Evolutionary conservation across 1,140 invertebrate species (phyloP).

Genomic region (Drosophila fuyamai): DNA sequence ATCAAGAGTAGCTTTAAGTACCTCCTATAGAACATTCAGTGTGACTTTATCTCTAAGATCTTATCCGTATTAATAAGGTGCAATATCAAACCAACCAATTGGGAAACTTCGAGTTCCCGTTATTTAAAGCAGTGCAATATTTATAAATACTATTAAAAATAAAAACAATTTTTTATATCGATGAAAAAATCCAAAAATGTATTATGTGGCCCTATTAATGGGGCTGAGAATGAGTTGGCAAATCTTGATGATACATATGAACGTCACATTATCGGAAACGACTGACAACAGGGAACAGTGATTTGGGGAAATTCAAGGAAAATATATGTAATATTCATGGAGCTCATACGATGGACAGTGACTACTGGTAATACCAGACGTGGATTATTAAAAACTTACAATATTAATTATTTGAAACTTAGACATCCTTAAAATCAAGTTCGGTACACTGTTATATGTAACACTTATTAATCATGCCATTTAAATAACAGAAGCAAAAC

Average conservation of each 20-base stretch:
- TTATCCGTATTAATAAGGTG: conserved; percentile 47
- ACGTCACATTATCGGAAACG: not conserved
- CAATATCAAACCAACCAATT: conserved; percentile 65
- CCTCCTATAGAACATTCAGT: conserved; percentile 26
- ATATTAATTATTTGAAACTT: too few relatives aligned
- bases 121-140: conserved; percentile 70
- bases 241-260: not conserved
- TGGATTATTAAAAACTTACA: too few relatives aligned
- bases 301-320: conserved; percentile 17
- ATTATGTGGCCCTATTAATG: not conserved
- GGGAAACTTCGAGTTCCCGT: not conserved
- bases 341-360: conserved; percentile 9
- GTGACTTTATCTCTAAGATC: conserved; percentile 63
- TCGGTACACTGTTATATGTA: too few relatives aligned
- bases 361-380: not conserved
- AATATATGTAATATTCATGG: conserved; percentile 16
- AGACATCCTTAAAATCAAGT: too few relatives aligned
- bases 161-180: conserved; percentile 28
- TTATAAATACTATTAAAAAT: conserved; percentile 54
- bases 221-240: not conserved
- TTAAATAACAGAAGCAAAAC: too few relatives aligned
- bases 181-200: not conserved
- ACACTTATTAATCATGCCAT: too few relatives aligned
- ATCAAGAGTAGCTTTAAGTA: conserved; percentile 49
- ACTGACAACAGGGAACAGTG: not conserved